Base-by-base conservation (phyloP, 2,113 vertebrate genomes). In the Oophaga pumilio region DNA sequence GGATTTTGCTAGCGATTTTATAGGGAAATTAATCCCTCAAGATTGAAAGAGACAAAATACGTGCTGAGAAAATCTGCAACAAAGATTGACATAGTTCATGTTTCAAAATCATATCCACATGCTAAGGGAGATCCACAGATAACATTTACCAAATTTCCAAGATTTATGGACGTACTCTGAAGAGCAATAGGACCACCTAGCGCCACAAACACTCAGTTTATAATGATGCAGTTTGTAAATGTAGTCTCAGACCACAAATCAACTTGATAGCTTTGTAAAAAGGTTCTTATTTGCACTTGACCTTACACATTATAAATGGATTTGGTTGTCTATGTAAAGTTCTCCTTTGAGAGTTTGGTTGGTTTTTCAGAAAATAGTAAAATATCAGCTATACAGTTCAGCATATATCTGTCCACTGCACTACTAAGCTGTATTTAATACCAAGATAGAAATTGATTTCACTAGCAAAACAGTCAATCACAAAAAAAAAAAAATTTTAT, bases 401-500 rank as follows among this genome's bases (percentile, higher is more conserved):
- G 64, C 15, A 68, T 69, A 53, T 84, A 85, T 76, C 49, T 79
- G 60, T 68, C 77, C 66, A 69, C 56, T 87, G 10, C 50, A 33
- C 20, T 56, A 80, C 24, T 66, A 26, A 76, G 69, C 68, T 28
- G 69, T 62, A 84, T 76, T 83, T 84, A 77, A 76, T 80, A 80
- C 33, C 22, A 77, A 52, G 71, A 81, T 26, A 76, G 77, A 79
- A 79, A 86, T 79, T 56, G 17, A 69, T 86, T 68, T 53, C n/a
- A 79, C 57, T 69, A 57, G 76, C 62, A 78, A 86, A 79, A 79
- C 24, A 79, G 76, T 84, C 74, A 88, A 84, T 88, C 81, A 84
- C 73, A 88, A 76, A 82, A 77, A 82, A 77, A 87, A 87, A 87
- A 64, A n/a, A 76, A 77, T 83, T 86, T 83, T 52, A 64, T 84